A percentile compares a stretch with the other conserved stretches of the same genome.
phyloP scores from a whole-genome alignment of 2,797 vertebrate genomes.

The Ceryle rudis region DNA sequence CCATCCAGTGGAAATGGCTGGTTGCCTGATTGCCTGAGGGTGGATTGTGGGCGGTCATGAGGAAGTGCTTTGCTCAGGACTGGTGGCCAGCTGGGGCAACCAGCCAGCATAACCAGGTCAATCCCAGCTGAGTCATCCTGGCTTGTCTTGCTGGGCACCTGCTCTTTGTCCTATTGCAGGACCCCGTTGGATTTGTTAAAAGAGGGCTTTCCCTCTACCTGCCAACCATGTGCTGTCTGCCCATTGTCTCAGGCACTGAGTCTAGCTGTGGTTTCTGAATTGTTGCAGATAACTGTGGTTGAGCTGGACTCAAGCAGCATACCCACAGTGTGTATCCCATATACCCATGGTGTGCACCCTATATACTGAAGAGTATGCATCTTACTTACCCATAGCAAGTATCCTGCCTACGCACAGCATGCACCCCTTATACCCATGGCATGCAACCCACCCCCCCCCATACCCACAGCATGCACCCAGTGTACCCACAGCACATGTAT shows the following conservation, averaged over 20 bases:
- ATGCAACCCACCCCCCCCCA: neutral
- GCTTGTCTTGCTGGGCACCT: neutral
- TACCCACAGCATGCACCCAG: neutral
- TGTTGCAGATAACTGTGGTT: neutral
- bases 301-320: rapidly evolving
- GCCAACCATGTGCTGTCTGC: rapidly evolving
- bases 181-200: neutral
- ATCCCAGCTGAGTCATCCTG: neutral
- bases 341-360: neutral
- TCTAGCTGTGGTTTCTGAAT: neutral
- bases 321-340: no score
- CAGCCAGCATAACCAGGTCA: no score
- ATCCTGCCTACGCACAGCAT: rapidly evolving
- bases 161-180: neutral
- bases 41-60: rapidly evolving
- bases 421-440: neutral
- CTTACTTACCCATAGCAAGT: no score
- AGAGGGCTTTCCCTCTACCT: neutral
- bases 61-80: neutral
- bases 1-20: neutral
- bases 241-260: rapidly evolving
- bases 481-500: rapidly evolving
- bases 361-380: neutral
- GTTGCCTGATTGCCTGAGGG: neutral
- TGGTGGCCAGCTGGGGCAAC: neutral